A percentile compares a stretch with the other conserved stretches of the same genome.
These are phyloP conservation scores for Drosophila maculinotata DNA, from an alignment of 2,888 invertebrate genomes.

Conservation along the genomic window DNA sequence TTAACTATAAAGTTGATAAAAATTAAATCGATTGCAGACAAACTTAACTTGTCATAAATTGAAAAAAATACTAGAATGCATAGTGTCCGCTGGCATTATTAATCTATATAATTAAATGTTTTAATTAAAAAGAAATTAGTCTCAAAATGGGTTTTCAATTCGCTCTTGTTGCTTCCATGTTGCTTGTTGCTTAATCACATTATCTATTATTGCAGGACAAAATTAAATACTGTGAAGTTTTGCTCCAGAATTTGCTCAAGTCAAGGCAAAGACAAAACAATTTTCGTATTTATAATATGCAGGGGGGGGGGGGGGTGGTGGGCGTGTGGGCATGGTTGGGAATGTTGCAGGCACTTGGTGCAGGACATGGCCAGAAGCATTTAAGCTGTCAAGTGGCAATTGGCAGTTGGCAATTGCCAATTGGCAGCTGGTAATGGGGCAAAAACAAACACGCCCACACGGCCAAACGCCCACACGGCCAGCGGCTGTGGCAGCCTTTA, in stretches of 20 bases:
- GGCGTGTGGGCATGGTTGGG: neutral
- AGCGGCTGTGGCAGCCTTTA: conserved; percentile 51
- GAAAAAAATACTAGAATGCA: neutral
- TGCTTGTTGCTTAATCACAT: conserved; percentile 15
- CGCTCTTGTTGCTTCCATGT: neutral
- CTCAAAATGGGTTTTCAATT: conserved; percentile 7
- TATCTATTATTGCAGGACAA: conserved; percentile 10
- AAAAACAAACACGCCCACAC: conserved; percentile 28
- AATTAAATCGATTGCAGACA: neutral
- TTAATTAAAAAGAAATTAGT: conserved; percentile 15
- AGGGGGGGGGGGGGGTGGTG: neutral
- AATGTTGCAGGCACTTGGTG: conserved; percentile 21
- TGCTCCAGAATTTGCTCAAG: neutral
- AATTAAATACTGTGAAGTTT: conserved; percentile 19
- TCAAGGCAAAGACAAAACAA: conserved; percentile 20
- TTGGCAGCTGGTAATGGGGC: conserved; percentile 27
- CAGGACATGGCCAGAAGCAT: conserved; percentile 30
- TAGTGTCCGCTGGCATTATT: neutral
- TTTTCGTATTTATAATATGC: conserved; percentile 33
- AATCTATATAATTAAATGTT: neutral
- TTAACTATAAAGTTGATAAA: too few species aligned
- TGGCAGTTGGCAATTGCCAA: conserved; percentile 29
- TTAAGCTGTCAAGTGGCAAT: conserved; percentile 42
- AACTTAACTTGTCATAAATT: too few species aligned
- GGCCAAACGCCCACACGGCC: neutral